Conservation (phyloP, 2,888 invertebrate species). For the Parascotia fuliginaria region DNA sequence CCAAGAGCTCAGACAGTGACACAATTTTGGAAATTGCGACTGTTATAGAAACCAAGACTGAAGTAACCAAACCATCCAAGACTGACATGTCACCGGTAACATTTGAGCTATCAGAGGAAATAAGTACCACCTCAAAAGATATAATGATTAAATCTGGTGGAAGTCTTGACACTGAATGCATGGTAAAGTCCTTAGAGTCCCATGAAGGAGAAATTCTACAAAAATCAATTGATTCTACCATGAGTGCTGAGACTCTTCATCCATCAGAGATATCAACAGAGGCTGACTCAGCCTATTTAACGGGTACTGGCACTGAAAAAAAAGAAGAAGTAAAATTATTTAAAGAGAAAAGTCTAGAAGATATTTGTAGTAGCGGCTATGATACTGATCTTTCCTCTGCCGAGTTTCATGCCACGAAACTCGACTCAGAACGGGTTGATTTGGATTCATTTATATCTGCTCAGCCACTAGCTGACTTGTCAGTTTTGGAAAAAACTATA, state of each 20-base stretch:
- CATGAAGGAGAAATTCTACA: constrained; percentile 82
- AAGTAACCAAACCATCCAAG: constrained; percentile 62
- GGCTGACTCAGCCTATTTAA: constrained; percentile 81
- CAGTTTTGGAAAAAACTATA: constrained; percentile 88
- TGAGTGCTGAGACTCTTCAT: constrained; percentile 82
- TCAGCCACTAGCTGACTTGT: constrained; percentile 81
- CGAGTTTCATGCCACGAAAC: constrained; percentile 85
- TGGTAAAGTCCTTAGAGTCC: constrained; percentile 82
- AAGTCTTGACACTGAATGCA: constrained; percentile 81
- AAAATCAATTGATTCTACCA: constrained; percentile 83
- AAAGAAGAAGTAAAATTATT: constrained; percentile 76
- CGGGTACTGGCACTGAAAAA: constrained; percentile 74
- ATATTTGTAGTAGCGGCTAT: constrained; percentile 89
- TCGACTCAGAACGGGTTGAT: constrained; percentile 81
- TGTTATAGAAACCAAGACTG: constrained; percentile 57
- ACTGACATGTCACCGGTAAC: constrained; percentile 74
- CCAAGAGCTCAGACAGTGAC: constrained; percentile 62
- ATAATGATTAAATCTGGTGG: constrained; percentile 83
- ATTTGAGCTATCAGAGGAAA: constrained; percentile 74
- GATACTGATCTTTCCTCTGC: constrained; percentile 88
- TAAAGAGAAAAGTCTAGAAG: constrained; percentile 86
- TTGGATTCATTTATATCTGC: constrained; percentile 81
- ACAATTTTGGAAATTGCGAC: constrained; percentile 60
- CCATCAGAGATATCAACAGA: constrained; percentile 82
- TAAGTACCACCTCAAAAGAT: constrained; percentile 76